These are phyloP conservation scores for Limonius californicus DNA, from an alignment of 1,140 invertebrate species.

Conservation along the genomic window DNA sequence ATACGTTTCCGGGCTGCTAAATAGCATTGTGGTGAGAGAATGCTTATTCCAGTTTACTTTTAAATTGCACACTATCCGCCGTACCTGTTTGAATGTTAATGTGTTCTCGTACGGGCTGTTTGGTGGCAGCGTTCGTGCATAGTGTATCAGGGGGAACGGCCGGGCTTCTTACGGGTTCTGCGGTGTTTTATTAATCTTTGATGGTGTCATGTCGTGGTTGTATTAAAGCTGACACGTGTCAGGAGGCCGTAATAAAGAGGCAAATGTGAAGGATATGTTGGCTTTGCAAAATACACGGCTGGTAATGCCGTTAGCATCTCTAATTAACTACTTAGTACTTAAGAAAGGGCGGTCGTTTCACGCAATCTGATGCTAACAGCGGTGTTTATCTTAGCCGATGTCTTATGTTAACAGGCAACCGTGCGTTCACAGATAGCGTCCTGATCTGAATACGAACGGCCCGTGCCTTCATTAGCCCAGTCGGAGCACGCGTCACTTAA, in stretches of 20 bases:
- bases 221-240: neutral
- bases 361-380: slow-evolving; percentile 11
- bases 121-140: too few species aligned
- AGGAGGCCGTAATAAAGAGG: neutral
- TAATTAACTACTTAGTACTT: slow-evolving; percentile 10
- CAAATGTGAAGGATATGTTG: neutral
- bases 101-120: neutral
- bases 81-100: neutral
- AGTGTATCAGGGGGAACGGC: too few species aligned
- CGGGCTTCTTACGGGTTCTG: neutral
- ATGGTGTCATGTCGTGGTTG: slow-evolving; percentile 1
- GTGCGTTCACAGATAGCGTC: slow-evolving; percentile 28
- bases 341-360: slow-evolving; percentile 11
- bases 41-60: neutral
- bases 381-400: slow-evolving; percentile 26
- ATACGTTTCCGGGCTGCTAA: too few species aligned
- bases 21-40: neutral
- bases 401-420: slow-evolving; percentile 27
- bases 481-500: slow-evolving; percentile 30
- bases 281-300: neutral
- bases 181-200: slow-evolving; percentile 6
- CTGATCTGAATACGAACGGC: slow-evolving; percentile 31
- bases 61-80: neutral
- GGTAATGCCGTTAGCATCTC: neutral
- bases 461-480: slow-evolving; percentile 29